Conservation (phyloP, 2,888 invertebrate genomes). For the Diabrotica balteata region DNA sequence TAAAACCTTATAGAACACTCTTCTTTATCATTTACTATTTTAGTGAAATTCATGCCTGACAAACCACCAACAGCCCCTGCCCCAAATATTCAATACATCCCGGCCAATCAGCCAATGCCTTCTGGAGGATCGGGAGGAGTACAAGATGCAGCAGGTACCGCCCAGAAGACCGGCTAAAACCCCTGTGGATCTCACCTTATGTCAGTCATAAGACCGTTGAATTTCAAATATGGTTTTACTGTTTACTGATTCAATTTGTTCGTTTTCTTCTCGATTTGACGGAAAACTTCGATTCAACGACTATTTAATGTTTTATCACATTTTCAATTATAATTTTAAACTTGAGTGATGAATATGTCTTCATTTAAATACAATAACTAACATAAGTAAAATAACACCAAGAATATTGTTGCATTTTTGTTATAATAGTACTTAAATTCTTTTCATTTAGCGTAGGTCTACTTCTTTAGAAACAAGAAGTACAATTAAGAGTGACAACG, state of each 20-base stretch:
- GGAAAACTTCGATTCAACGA: not conserved
- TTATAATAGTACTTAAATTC: too few species aligned
- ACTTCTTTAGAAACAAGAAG: too few species aligned
- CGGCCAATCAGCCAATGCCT: not conserved
- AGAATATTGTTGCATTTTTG: too few species aligned
- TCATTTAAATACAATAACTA: too few species aligned
- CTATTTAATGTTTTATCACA: not conserved
- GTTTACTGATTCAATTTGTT: conserved; percentile 9
- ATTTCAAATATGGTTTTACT: conserved; percentile 4
- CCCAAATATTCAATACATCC: not conserved
- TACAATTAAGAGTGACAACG: too few species aligned
- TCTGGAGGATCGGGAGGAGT: conserved; percentile 1
- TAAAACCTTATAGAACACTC: not conserved
- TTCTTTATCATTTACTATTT: conserved; percentile 23
- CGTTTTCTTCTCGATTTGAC: not conserved
- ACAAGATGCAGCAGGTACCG: conserved; percentile 5
- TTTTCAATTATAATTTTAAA: not conserved
- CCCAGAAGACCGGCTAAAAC: conserved; percentile 12
- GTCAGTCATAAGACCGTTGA: conserved; percentile 10
- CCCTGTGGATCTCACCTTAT: conserved; percentile 11
- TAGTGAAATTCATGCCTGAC: conserved; percentile 53
- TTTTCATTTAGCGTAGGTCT: too few species aligned
- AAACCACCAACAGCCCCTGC: conserved; percentile 25
- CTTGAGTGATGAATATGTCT: too few species aligned
- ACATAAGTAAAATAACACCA: too few species aligned